These are phyloP conservation scores for Malacoctenus gilli DNA, from an alignment of 2,797 vertebrate genomes.

Conservation along the genomic window DNA sequence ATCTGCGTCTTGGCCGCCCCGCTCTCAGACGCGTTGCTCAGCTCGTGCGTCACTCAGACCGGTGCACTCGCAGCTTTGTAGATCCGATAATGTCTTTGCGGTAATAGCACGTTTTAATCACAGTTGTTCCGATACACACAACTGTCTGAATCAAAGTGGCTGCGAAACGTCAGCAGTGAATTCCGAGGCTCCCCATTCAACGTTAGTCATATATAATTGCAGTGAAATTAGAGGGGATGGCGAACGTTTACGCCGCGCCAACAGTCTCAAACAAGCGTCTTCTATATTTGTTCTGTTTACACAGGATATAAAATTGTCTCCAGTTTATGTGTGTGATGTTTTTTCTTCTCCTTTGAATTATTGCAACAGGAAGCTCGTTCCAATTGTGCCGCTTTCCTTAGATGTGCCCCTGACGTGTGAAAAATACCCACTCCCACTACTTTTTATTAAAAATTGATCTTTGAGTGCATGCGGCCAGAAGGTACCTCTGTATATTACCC, in stretches of 20 bases:
- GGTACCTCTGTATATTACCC: conserved; percentile 29
- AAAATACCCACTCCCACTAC: conserved; percentile 22
- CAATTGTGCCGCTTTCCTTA: conserved; percentile 21
- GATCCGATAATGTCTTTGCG: conserved; percentile 56
- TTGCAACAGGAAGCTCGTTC: conserved; percentile 24
- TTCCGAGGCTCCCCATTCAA: conserved; percentile 40
- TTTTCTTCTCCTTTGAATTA: too few species aligned
- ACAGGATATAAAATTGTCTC: conserved; percentile 19
- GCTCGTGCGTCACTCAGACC: too few species aligned
- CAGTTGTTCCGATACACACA: conserved; percentile 47
- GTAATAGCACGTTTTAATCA: conserved; percentile 64
- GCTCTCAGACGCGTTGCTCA: conserved; percentile 20
- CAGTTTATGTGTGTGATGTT: conserved; percentile 27
- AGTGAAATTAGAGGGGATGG: conserved; percentile 52
- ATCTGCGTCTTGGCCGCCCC: conserved; percentile 5
- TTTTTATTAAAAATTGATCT: conserved; percentile 59
- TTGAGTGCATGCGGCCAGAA: conserved; percentile 32
- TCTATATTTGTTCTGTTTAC: conserved; percentile 2
- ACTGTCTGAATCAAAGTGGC: conserved; percentile 52
- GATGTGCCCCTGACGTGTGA: conserved; percentile 31
- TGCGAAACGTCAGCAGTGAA: conserved; percentile 53
- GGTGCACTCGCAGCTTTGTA: conserved; percentile 3
- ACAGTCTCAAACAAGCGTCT: conserved; percentile 33
- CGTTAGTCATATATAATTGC: conserved; percentile 66
- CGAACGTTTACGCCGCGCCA: conserved; percentile 28